phyloP scores from a whole-genome alignment of 2,113 vertebrate genomes.

The Nipponia nippon region DNA sequence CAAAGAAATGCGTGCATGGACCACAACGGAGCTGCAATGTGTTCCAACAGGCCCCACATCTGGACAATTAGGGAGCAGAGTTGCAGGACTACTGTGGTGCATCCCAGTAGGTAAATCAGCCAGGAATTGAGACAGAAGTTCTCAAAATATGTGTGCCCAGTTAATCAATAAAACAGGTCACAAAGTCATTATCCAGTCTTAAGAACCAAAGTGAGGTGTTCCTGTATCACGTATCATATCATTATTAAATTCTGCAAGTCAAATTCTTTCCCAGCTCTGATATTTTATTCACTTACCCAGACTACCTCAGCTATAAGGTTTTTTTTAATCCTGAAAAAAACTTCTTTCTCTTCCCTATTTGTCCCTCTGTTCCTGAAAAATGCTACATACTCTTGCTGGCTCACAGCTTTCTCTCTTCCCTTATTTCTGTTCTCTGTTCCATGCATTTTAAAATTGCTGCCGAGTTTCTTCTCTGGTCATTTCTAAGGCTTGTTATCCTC shows the following conservation, averaged over 20 bases:
- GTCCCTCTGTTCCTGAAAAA: neutral
- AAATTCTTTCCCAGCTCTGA: neutral
- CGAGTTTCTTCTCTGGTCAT: neutral
- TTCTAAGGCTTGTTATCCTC: neutral
- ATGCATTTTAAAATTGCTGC: neutral
- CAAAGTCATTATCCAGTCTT: neutral
- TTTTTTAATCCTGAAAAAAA: neutral
- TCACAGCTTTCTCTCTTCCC: neutral
- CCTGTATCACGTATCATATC: neutral
- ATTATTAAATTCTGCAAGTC: neutral
- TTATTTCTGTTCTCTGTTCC: neutral
- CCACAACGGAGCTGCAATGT: neutral
- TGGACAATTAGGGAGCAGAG: neutral
- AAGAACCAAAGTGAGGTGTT: neutral
- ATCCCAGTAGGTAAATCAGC: neutral
- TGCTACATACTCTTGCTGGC: neutral
- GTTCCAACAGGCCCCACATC: neutral
- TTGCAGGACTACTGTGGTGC: neutral
- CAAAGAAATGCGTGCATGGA: neutral
- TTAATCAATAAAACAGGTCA: neutral
- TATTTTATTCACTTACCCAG: neutral
- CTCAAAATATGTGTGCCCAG: neutral
- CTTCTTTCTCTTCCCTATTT: neutral
- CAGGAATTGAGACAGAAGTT: neutral
- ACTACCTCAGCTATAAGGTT: neutral